Evolutionary conservation across 2,113 vertebrate genomes (phyloP).

Genomic region (Nannospalax galili): DNA sequence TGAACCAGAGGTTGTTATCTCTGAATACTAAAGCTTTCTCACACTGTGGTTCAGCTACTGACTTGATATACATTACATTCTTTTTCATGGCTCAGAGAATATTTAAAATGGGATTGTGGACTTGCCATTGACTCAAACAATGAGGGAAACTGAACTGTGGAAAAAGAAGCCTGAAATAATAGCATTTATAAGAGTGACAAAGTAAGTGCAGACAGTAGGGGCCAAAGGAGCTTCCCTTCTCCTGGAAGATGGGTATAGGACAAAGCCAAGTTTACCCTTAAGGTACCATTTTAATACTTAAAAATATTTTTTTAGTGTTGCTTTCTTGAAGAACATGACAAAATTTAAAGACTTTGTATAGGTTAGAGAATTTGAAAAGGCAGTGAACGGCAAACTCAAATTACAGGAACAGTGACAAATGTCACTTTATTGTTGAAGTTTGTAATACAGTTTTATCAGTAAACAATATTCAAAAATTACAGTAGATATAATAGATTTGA

Average conservation of each 20-base stretch:
- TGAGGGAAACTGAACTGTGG: conserved; percentile 20
- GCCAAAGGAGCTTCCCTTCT: background rate
- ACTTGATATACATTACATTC: conserved; percentile 24
- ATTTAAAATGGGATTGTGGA: conserved; percentile 55
- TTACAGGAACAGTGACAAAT: no score
- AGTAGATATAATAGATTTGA: no score
- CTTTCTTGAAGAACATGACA: no score
- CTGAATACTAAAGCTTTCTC: background rate
- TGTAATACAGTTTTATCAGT: no score
- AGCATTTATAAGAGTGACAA: conserved; percentile 15
- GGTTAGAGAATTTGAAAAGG: no score
- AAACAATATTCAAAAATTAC: no score
- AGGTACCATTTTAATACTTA: background rate
- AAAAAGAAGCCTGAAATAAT: background rate
- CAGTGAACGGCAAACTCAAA: no score
- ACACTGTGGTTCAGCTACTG: background rate
- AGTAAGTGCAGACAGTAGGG: background rate
- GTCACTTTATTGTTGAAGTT: no score
- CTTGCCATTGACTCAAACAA: conserved; percentile 45
- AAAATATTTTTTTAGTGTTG: no score
- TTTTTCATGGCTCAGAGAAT: conserved; percentile 7
- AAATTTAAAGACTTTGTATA: no score
- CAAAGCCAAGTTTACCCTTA: background rate
- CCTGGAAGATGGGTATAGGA: background rate
- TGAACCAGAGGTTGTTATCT: background rate